Conservation (phyloP, 2,797 vertebrate genomes). For the Poecilia gillii region DNA sequence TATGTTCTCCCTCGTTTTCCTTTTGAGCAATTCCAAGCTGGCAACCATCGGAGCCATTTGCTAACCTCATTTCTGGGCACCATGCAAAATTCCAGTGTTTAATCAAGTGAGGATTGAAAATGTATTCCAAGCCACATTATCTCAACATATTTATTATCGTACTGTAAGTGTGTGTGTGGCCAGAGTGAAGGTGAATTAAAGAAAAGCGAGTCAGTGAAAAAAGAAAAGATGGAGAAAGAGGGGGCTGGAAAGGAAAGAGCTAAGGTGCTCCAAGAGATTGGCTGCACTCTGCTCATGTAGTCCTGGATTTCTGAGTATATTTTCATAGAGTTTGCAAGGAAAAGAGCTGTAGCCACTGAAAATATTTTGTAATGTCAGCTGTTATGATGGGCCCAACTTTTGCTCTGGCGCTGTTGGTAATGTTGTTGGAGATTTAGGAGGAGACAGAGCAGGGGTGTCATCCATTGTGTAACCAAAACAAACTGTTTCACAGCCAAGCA, state of each 20-base stretch:
- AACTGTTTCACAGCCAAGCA: slow-evolving; percentile 44
- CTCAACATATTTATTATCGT: slow-evolving; percentile 87
- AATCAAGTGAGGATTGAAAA: slow-evolving; percentile 85
- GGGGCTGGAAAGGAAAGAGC: slow-evolving; percentile 45
- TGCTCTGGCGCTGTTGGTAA: slow-evolving; percentile 61
- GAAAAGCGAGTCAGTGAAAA: slow-evolving; percentile 42
- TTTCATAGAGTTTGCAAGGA: slow-evolving; percentile 73
- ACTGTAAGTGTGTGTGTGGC: slow-evolving; percentile 82
- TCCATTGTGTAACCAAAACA: slow-evolving; percentile 59
- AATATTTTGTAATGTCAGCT: slow-evolving; percentile 80
- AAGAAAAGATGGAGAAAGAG: slow-evolving; percentile 25
- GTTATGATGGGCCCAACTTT: slow-evolving; percentile 72
- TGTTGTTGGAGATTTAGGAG: slow-evolving; percentile 69
- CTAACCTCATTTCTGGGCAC: slow-evolving; percentile 88
- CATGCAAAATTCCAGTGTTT: slow-evolving; percentile 85
- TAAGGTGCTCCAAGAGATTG: slow-evolving; percentile 66
- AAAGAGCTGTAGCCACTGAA: slow-evolving; percentile 70
- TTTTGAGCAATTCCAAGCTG: slow-evolving; percentile 84
- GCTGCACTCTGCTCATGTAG: slow-evolving; percentile 59
- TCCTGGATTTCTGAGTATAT: slow-evolving; percentile 61
- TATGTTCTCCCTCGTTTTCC: slow-evolving; percentile 80
- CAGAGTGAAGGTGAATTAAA: slow-evolving; percentile 75
- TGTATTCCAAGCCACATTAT: slow-evolving; percentile 85
- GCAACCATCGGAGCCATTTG: slow-evolving; percentile 81
- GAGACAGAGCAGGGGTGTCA: slow-evolving; percentile 62